These are phyloP conservation scores for Ostrea edulis DNA, from an alignment of 1,140 invertebrate species.

Conservation along the genomic window DNA sequence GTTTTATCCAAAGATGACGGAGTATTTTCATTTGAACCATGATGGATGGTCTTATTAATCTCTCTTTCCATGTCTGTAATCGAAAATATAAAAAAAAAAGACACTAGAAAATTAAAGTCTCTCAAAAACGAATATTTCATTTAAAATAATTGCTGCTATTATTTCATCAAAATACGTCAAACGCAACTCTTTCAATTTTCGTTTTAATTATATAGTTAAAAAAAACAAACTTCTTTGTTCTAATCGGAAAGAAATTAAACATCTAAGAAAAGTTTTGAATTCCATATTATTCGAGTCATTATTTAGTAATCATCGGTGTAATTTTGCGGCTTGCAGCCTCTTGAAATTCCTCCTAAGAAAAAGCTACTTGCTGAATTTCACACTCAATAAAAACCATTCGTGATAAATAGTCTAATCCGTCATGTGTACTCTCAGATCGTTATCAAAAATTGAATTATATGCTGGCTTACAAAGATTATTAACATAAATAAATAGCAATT, in stretches of 20 bases:
- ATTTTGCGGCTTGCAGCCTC: slow-evolving; percentile 7
- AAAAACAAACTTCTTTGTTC: background rate
- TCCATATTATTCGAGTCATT: background rate
- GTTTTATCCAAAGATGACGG: background rate
- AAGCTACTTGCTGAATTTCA: slow-evolving; percentile 8
- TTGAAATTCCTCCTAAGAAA: slow-evolving; percentile 18
- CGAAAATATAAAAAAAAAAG: background rate
- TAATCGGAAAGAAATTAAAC: background rate
- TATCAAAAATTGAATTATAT: slow-evolving; percentile 38
- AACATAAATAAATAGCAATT: slow-evolving; percentile 38
- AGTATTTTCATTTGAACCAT: slow-evolving; percentile 15
- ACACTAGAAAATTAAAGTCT: background rate
- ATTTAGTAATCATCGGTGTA: background rate
- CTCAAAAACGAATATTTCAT: too few species aligned
- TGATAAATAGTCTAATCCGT: slow-evolving; percentile 10
- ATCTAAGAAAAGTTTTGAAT: background rate
- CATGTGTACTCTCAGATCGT: background rate
- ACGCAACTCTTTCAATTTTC: too few species aligned
- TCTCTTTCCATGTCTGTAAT: slow-evolving; percentile 16
- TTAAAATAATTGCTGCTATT: too few species aligned
- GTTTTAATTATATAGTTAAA: background rate
- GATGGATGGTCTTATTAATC: background rate
- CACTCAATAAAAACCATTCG: slow-evolving; percentile 36
- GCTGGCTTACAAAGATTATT: slow-evolving; percentile 32
- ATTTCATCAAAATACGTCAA: too few species aligned